phyloP scores from a whole-genome alignment of 2,113 vertebrate genomes.

The Ictalurus furcatus region DNA sequence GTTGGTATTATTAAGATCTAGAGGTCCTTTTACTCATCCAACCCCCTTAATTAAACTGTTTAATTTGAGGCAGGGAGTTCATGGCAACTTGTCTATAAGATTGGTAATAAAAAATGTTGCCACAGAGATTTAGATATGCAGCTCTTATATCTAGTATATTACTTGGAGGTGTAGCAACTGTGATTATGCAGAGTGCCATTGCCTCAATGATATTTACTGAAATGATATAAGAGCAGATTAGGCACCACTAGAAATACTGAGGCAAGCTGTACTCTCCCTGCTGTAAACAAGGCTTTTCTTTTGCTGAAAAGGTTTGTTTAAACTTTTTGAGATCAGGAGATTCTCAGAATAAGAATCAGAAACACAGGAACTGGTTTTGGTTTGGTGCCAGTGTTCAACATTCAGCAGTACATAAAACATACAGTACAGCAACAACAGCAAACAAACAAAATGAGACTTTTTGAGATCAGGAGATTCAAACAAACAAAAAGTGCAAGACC shows the following conservation, averaged over 20 bases:
- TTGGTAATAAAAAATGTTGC: background rate
- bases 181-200: background rate
- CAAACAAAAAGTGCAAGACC: background rate
- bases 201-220: background rate
- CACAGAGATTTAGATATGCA: background rate
- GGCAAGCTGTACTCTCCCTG: conserved; percentile 40
- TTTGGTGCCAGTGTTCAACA: background rate
- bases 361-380: background rate
- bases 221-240: conserved; percentile 6
- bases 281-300: conserved; percentile 57
- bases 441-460: background rate
- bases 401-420: background rate
- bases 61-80: background rate
- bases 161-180: background rate
- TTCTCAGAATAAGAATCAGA: no score
- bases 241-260: conserved; percentile 36
- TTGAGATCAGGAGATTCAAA: no score
- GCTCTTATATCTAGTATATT: background rate
- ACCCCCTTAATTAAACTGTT: background rate
- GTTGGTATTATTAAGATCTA: background rate
- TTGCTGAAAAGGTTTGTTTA: conserved; percentile 60
- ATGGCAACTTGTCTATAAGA: background rate
- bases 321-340: conserved; percentile 49
- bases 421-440: background rate
- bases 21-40: background rate